Conservation (phyloP, 2,888 invertebrate species). For the Drosophila fulvimacula region DNA sequence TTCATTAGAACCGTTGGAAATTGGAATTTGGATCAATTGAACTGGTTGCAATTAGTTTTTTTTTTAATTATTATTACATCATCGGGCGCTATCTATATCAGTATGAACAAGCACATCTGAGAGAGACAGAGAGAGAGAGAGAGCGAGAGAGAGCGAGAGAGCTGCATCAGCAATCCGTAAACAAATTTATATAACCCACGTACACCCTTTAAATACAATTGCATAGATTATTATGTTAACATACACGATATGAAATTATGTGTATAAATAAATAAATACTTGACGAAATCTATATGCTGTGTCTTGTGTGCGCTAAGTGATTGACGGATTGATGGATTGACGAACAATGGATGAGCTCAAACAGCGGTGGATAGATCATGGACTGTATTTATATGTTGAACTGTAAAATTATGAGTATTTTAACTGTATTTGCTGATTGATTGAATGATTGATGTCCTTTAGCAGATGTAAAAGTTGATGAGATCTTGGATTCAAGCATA, state of each 20-base stretch:
- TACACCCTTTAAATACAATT: slow-evolving; percentile 22
- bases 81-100: slow-evolving; percentile 9
- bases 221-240: slow-evolving; percentile 29
- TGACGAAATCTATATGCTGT: slow-evolving; percentile 31
- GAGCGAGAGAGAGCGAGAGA: not conserved
- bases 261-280: slow-evolving; percentile 42
- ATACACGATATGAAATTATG: slow-evolving; percentile 31
- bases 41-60: slow-evolving; percentile 30
- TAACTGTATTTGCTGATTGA: too few relatives aligned
- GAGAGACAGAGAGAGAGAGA: not conserved
- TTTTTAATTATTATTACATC: slow-evolving; percentile 33
- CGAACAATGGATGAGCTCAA: not conserved
- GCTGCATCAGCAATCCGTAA: slow-evolving; percentile 29
- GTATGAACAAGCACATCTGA: slow-evolving; percentile 9
- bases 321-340: not conserved
- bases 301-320: not conserved
- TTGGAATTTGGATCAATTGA: slow-evolving; percentile 10
- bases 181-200: not conserved
- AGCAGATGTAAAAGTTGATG: too few relatives aligned
- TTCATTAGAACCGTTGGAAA: slow-evolving; percentile 4
- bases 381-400: not conserved
- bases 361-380: not conserved
- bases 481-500: too few relatives aligned
- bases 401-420: too few relatives aligned
- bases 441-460: too few relatives aligned